Base-by-base conservation (phyloP, 2,888 invertebrate genomes). In the Lampropteryx suffumata region DNA sequence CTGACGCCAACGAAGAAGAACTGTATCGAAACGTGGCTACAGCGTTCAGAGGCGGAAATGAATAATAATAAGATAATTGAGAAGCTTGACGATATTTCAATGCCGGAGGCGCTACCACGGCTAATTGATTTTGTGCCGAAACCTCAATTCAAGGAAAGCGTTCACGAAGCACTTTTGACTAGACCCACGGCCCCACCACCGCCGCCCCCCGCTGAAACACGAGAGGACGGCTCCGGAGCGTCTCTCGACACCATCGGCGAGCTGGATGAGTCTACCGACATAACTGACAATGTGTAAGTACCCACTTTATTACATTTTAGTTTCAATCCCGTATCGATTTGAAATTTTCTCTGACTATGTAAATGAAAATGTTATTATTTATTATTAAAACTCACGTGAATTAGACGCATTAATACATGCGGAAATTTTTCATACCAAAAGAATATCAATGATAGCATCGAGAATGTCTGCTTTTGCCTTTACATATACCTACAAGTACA, bases 61-160 rank as follows among this genome's bases (percentile, higher is more conserved):
- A 90, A 86, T 57, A 84, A 73, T 58, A 84, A 75, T 55, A 86
- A 84, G 57, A 65, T 63, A 26, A 71, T 78, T 54, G 87, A 90
- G 40, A 84, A 86, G 59, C 62, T 79, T 49, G 88, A 91, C 46
- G 88, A 89, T 42, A 79, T 69, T 53, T 56, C 76, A 50, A 62
- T 76, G 39, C 83, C 89, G 10, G 90, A 90, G 71, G 84, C 89
- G 60, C 76, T 94, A 55, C 95, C 94, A 9, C 91, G 95, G 37
- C 82, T 95, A 4, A 94, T 95, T 49, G 94, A 95, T 79, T 93
- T 94, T 73, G 93, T 95, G 14, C 94, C 94, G 7, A 94, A 94
- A 71, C 87, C 90, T 37, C 85, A 89, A 64, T 90, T 77, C 54
- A 88, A 90, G 60, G 88, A 88, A 53, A 73, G 61, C 48, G 64